Base-by-base conservation (phyloP, 2,888 invertebrate genomes). In the Aquatica leii region DNA sequence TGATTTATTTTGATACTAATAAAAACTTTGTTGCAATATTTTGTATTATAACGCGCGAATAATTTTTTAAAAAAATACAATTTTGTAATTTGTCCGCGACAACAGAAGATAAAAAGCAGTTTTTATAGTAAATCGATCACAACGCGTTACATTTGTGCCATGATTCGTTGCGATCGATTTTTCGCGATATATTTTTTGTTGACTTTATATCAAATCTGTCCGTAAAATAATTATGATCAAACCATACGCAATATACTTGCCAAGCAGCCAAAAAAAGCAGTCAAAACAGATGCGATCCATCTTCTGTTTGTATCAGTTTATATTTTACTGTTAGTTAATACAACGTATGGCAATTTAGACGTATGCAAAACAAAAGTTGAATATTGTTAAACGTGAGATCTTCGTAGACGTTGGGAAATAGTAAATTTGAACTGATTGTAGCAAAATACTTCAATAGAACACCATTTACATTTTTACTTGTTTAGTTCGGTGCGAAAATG, bases 311-410 rank as follows among this genome's bases (percentile, higher is more conserved):
- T 62, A 61, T 62, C 43, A 55, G 53, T 65, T 69, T 67, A 62
- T 64, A 63, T 71, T 68, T 66, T 63, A 66, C 62, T 59, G 63
- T 68, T 66, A 64, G 63, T 68, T 66, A 62, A 63, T 62, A 69
- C 68, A 66, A 69, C 67, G 67, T 68, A 69, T 67, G 68, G 68
- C 68, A 74, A 70, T 71, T 72, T 76, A 75, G 75, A 73, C 72
- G 71, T 72, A 73, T 71, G 72, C 74, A 74, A 71, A 73, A 67
- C 71, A 71, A 74, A 70, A 72, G 68, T 66, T 69, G 73, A 74
- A 76, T 73, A 76, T 78, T 78, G 78, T 80, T 80, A 76, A 77
- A 78, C 78, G 78, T 80, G 79, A 77, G 78, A 79, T 79, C 76
- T 60, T 76, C 75, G 78, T 80, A 81, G 80, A 78, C 75, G 76